Evolutionary conservation across 2,888 invertebrate genomes (phyloP), one percentile per base, ranked within the genome.

Genomic region (Prostheceraeus crozeri): DNA sequence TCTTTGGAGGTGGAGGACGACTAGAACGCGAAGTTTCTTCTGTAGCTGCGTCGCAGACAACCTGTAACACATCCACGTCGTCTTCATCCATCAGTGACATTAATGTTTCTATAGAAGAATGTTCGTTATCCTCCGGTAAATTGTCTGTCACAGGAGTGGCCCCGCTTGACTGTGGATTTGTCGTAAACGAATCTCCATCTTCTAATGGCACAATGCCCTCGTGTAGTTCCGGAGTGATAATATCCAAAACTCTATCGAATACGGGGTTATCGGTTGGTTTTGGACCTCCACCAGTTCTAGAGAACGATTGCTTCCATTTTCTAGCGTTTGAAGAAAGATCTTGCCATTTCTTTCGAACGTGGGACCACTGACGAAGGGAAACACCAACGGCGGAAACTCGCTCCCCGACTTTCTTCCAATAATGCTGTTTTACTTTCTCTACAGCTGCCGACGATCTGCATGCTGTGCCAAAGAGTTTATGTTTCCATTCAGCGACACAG

Each of bases 281-380:
- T 28, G 48, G 19, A 28, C 23, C 23, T 48, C 48, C 48, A 28
- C 48, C 48, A n/a, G 48, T 48, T 19, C 28, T 48, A 30, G 25
- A 28, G 48, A 48, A 48, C 25, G 48, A 48, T 19, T 48, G 48
- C 28, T 48, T 48, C 48, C 48, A 48, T 28, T 48, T 48, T 48
- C 48, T 48, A 25, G 48, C 14, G 25, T 48, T 28, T 4, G 23
- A 48, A 48, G 48, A 48, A 28, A 48, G 23, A 19, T 48, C 48
- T 21, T 8, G 48, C 48, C 48, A 48, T 19, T 48, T 48, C 48
- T 48, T 48, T 14, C 48, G 25, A 10, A 48, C 23, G n/a, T 11
- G 10, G 25, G 10, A 25, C 48, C 48, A 48, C 25, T 10, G 19
- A 48, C 48, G 48, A n/a, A n/a, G n/a, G 25, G 10, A 30, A 30